Evolutionary conservation across 2,888 invertebrate genomes (phyloP).

Genomic region (Orthosia gothica): DNA sequence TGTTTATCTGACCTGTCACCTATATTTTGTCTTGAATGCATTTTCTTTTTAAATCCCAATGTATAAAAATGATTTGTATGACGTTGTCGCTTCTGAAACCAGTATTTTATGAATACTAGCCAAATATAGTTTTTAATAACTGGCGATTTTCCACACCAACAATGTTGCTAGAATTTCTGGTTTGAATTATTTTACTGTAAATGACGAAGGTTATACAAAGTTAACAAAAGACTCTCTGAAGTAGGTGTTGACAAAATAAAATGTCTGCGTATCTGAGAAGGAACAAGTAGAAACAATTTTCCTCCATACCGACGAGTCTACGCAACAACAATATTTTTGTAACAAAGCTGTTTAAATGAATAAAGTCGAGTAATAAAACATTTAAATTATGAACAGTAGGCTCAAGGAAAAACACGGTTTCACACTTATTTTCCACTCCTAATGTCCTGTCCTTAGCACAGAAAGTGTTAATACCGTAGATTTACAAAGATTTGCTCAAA

Average conservation of each 20-base stretch:
- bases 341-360: constrained; percentile 42
- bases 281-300: not conserved
- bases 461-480: constrained; percentile 27
- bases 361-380: constrained; percentile 35
- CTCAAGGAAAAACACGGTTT: constrained; percentile 39
- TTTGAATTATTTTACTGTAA: too few relatives aligned
- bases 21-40: constrained; percentile 38
- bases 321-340: constrained; percentile 29
- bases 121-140: constrained; percentile 3
- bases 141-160: not conserved
- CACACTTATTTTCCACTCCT: constrained; percentile 27
- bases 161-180: not conserved
- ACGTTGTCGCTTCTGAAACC: not conserved
- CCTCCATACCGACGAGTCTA: not conserved
- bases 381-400: constrained; percentile 30
- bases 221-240: too few relatives aligned
- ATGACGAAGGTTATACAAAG: too few relatives aligned
- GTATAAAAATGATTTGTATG: constrained; percentile 21
- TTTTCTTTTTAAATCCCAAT: constrained; percentile 21
- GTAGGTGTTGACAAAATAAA: too few relatives aligned
- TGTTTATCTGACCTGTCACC: constrained; percentile 56
- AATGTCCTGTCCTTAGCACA: constrained; percentile 19
- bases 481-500: constrained; percentile 37
- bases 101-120: not conserved
- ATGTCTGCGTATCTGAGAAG: too few relatives aligned